Conservation (phyloP, 2,888 invertebrate species). For the Axea sp. region DNA sequence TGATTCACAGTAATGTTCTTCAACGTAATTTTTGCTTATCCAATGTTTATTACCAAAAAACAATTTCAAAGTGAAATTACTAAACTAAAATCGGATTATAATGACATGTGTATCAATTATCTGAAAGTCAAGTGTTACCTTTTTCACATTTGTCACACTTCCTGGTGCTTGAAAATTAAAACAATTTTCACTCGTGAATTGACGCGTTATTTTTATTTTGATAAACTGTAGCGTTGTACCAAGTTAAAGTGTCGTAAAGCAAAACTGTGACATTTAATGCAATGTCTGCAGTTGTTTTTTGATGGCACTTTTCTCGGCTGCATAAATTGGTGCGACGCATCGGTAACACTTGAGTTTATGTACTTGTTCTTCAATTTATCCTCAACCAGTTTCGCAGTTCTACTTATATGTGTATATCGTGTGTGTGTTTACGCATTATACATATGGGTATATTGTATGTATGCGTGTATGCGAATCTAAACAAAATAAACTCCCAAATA, state of each 20-base stretch:
- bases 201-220: conserved; percentile 20
- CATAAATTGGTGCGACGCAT: conserved; percentile 13
- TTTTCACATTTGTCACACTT: too few relatives aligned
- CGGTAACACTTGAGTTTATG: conserved; percentile 26
- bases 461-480: not conserved
- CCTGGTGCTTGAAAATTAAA: not conserved
- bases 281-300: conserved; percentile 33
- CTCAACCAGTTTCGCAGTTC: conserved; percentile 19
- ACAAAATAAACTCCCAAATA: conserved; percentile 8
- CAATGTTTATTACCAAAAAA: too few relatives aligned
- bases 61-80: not conserved
- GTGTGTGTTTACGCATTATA: too few relatives aligned
- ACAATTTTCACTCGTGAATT: conserved; percentile 8
- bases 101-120: not conserved
- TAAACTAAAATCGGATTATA: not conserved
- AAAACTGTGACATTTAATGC: conserved; percentile 29
- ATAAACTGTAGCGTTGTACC: conserved; percentile 8
- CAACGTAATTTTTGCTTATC: too few relatives aligned
- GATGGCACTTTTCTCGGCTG: conserved; percentile 19
- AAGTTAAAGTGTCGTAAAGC: conserved; percentile 30
- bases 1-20: too few relatives aligned
- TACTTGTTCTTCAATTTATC: conserved; percentile 26
- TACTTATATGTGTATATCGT: conserved; percentile 16
- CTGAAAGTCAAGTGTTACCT: not conserved
- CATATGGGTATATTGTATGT: conserved; percentile 16